Evolutionary conservation across 2,797 vertebrate species (phyloP).

Genomic region (Channallabes apus): DNA sequence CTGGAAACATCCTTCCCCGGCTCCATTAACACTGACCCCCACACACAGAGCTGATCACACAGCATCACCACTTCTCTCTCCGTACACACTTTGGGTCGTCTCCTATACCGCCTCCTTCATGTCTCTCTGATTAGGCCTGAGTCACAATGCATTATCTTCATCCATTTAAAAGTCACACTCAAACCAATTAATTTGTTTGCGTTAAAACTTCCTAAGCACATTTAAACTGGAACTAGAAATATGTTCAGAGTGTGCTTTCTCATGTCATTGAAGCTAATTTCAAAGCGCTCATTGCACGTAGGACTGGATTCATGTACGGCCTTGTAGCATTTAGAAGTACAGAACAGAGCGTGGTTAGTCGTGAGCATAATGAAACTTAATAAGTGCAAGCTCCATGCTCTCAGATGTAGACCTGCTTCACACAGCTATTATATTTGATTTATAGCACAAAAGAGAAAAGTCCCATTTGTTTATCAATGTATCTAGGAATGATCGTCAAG

Average conservation of each 20-base stretch:
- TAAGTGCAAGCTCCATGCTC: not conserved
- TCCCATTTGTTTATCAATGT: not conserved
- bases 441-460: not conserved
- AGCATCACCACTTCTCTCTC: not conserved
- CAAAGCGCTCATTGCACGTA: not conserved
- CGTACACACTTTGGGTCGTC: not conserved
- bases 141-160: constrained; percentile 8
- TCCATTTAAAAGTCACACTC: constrained; percentile 42
- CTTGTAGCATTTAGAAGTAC: constrained; percentile 1
- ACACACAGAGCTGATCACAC: not conserved
- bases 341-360: not conserved
- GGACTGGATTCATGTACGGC: not conserved
- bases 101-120: not conserved
- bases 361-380: constrained; percentile 11
- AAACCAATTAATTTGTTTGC: constrained; percentile 21
- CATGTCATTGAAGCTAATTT: not conserved
- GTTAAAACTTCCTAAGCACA: constrained; percentile 1
- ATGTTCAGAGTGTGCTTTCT: constrained; percentile 19
- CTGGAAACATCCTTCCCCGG: not conserved
- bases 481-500: not conserved
- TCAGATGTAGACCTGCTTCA: constrained; percentile 10
- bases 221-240: constrained; percentile 17
- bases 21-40: constrained; percentile 11
- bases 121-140: constrained; percentile 4
- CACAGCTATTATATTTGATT: not conserved